Conservation (phyloP, 2,113 vertebrate genomes). For the Labeo rohita region DNA sequence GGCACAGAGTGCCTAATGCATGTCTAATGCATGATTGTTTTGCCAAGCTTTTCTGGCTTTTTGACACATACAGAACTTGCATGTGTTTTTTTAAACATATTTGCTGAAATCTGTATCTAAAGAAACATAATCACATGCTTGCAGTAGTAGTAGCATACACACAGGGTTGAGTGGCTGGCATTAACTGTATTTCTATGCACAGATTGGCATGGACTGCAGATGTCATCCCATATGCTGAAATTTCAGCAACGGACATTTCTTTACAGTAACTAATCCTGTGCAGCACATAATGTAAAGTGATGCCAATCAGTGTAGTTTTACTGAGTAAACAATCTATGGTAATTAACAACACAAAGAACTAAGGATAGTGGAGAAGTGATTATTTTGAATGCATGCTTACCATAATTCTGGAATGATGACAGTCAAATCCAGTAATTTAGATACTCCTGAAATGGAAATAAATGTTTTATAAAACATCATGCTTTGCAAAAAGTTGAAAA, state of each 20-base stretch:
- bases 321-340: background rate
- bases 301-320: background rate
- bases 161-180: background rate
- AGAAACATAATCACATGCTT: background rate
- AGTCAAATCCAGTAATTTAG: conserved; percentile 33
- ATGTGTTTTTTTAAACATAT: background rate
- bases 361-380: background rate
- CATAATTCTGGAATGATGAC: conserved; percentile 60
- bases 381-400: conserved; percentile 51
- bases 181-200: conserved; percentile 18
- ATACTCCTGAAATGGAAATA: conserved; percentile 55
- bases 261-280: background rate
- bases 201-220: conserved; percentile 40
- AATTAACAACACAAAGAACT: background rate
- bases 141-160: background rate
- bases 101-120: conserved; percentile 7
- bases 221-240: conserved; percentile 48
- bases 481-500: background rate
- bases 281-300: background rate
- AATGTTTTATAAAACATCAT: background rate
- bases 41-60: background rate
- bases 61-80: background rate
- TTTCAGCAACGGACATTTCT: conserved; percentile 11
- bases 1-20: background rate
- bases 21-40: background rate